These are phyloP conservation scores for Trachops cirrhosus DNA, from an alignment of 2,797 vertebrate species.

Conservation along the genomic window DNA sequence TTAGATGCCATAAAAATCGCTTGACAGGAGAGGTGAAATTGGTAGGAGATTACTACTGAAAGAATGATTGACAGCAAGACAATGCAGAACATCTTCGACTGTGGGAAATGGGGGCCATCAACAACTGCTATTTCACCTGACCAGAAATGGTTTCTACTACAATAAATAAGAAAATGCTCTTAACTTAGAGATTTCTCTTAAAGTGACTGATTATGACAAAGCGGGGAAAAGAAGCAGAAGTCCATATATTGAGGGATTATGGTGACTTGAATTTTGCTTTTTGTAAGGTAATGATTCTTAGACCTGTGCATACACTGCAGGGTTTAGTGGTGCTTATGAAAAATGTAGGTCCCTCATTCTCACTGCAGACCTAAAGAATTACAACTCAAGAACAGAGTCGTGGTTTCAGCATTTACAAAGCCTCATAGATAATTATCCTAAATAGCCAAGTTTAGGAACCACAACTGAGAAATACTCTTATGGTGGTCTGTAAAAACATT, in stretches of 20 bases:
- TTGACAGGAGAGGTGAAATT: slow-evolving; percentile 63
- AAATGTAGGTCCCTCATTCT: background rate
- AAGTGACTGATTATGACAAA: slow-evolving; percentile 33
- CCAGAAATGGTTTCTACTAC: slow-evolving; percentile 10
- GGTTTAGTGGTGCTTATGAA: background rate
- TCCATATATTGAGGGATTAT: background rate
- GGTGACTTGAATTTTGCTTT: background rate
- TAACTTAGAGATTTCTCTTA: background rate
- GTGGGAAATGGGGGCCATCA: background rate
- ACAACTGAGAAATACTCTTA: background rate
- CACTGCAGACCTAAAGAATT: background rate
- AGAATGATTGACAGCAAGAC: slow-evolving; percentile 63
- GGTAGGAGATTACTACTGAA: slow-evolving; percentile 51
- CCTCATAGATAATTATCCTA: background rate
- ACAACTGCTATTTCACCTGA: background rate
- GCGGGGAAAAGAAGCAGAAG: background rate
- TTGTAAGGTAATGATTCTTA: background rate
- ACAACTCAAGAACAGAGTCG: background rate
- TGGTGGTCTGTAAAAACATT: background rate
- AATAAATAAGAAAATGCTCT: slow-evolving; percentile 43
- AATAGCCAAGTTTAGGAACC: background rate
- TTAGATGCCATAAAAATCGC: slow-evolving; percentile 30
- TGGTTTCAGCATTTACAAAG: background rate
- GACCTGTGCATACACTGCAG: background rate
- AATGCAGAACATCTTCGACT: slow-evolving; percentile 41